Base-by-base conservation (phyloP, 2,888 invertebrate genomes). In the Nymphalis c-album region DNA sequence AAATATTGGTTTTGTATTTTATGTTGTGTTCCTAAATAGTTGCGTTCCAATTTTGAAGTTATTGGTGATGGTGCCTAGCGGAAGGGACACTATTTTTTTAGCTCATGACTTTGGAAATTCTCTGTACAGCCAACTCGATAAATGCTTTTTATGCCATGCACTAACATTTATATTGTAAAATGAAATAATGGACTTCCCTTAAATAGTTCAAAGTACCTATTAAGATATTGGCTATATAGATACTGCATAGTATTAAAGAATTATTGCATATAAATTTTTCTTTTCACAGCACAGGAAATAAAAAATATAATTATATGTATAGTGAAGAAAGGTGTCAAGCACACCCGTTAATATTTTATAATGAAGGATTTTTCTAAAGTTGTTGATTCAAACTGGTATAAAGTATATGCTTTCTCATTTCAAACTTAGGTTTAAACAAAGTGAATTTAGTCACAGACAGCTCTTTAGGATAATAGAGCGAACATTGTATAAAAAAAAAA, bases 401-500 rank as follows among this genome's bases (percentile, higher is more conserved):
- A 75, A 80, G 81, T 78, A 73, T 76, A 80, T 82, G 86, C 87
- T 88, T 90, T 87, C 85, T 85, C 82, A 82, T 80, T 76, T 71
- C 75, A 75, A 77, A 80, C 79, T 81, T 87, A 87, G 86, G 80
- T 83, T 81, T 81, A 82, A 84, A 74, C 59, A 78, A 83, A 80
- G 75, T 75, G 78, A 85, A 80, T 76, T 86, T 90, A 90, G 91
- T 90, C 88, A 88, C 84, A 79, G 80, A 78, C 81, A 80, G 88
- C 90, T 90, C 87, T 77, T 76, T 84, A 87, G 82, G 79, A 79
- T 78, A 81, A 77, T 73, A 71, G 89, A 87, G 91, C 86, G 85
- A 83, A 83, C 81, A 86, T 82, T 90, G 86, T 90, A 89, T 86
- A 85, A 86, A 85, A 90, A 87, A 60, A 86, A 85, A 78, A 77